phyloP scores from a whole-genome alignment of 2,888 invertebrate genomes.

The Halictus quadricinctus region DNA sequence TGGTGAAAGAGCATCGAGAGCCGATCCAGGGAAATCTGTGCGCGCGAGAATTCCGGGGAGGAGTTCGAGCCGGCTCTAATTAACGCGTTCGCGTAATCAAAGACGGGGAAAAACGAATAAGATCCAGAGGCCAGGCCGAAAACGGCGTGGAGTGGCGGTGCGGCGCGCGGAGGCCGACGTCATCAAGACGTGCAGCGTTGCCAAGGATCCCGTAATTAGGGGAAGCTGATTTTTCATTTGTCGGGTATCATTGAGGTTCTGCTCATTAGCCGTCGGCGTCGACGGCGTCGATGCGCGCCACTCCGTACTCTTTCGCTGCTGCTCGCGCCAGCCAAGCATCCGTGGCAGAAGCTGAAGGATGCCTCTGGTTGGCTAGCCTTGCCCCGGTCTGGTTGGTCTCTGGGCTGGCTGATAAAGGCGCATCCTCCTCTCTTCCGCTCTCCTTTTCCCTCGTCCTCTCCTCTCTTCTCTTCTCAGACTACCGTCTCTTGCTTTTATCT shows the following conservation, averaged over 20 bases:
- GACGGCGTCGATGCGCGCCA: conserved; percentile 52
- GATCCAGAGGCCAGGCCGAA: conserved; percentile 49
- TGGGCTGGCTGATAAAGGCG: conserved; percentile 74
- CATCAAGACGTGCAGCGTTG: conserved; percentile 56
- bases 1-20: background rate
- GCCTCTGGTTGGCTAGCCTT: conserved; percentile 74
- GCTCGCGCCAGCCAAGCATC: conserved; percentile 52
- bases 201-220: conserved; percentile 66
- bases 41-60: conserved; percentile 3
- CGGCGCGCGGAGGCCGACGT: conserved; percentile 32
- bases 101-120: conserved; percentile 53
- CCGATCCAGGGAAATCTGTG: background rate
- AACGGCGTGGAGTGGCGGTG: conserved; percentile 27
- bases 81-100: conserved; percentile 49
- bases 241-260: conserved; percentile 65
- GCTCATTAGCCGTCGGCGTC: conserved; percentile 65
- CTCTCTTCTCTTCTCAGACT: conserved; percentile 10
- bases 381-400: conserved; percentile 70
- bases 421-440: conserved; percentile 62
- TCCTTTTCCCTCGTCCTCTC: conserved; percentile 43
- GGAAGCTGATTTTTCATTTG: conserved; percentile 68
- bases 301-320: conserved; percentile 1
- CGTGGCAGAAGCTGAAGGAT: conserved; percentile 61
- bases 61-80: conserved; percentile 46
- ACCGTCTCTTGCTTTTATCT: conserved; percentile 26